Evolutionary conservation across 2,888 invertebrate species (phyloP).

Genomic region (Macropis europaea): DNA sequence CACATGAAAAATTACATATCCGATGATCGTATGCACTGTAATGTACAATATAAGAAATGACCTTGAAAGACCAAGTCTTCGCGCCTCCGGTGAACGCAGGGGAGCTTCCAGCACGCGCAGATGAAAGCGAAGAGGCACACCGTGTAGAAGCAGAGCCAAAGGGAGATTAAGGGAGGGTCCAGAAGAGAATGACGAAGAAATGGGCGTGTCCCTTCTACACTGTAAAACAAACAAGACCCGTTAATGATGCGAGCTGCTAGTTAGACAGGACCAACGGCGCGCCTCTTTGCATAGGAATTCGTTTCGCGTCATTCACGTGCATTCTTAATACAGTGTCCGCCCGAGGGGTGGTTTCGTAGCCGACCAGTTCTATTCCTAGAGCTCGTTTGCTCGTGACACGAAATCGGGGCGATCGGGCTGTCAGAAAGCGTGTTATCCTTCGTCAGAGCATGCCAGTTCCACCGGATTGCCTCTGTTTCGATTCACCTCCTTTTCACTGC

Average conservation of each 20-base stretch:
- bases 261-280: constrained; percentile 52
- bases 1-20: no score
- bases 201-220: constrained; percentile 69
- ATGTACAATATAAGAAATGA: no score
- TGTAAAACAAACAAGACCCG: constrained; percentile 72
- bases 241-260: constrained; percentile 71
- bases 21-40: no score
- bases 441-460: no score
- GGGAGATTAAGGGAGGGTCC: constrained; percentile 54
- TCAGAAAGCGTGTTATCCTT: no score
- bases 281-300: constrained; percentile 70
- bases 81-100: background rate
- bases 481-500: no score
- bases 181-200: constrained; percentile 58
- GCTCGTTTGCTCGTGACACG: constrained; percentile 30
- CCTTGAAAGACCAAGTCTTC: no score
- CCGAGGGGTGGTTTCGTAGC: constrained; percentile 43
- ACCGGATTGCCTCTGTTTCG: no score
- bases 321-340: constrained; percentile 64
- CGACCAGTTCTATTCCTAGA: constrained; percentile 44
- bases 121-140: constrained; percentile 50
- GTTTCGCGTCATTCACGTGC: constrained; percentile 70
- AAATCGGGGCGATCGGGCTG: constrained; percentile 18
- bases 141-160: constrained; percentile 41
- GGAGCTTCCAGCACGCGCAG: constrained; percentile 9